Evolutionary conservation across 2,888 invertebrate species (phyloP), one percentile per base, ranked within the genome.

Genomic region (Nomada fabriciana): DNA sequence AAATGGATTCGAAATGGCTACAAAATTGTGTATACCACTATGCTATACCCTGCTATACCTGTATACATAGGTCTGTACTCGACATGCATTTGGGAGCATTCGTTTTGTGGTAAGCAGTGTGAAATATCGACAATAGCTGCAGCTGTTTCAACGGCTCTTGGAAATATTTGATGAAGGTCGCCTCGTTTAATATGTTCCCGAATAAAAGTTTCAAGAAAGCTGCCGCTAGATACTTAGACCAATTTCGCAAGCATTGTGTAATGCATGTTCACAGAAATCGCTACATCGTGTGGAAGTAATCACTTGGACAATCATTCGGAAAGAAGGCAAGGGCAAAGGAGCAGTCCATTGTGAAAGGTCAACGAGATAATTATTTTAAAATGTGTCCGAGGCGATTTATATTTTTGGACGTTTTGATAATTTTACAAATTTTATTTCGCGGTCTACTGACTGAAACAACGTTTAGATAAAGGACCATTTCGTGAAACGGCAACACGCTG

Each of bases 171-270:
- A 72, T 52, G 74, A 75, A 77, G 73, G 71, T 73, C 73, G 57
- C 55, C 59, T 42, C 10, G 64, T 53, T 57, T 73, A 47, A 67
- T 65, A 74, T 29, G 53, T 47, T 83, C 74, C 65, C 18, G 71
- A 55, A 76, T 55, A 55, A 60, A 60, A 82, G 79, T 82, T 82
- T 76, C 84, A 71, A 76, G 57, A 29, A 69, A 75, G 63, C 57
- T 36, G 25, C 15, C 20, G 11, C 47, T 43, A 52, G 71, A 29
- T 57, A 18, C 23, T 53, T 69, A 53, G 36, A 76, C 70, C 61
- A 42, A 86, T 86, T 78, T 86, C 86, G 42, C 67, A 86, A 86
- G 25, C 52, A 71, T 86, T 82, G 42, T 60, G 59, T 47, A 76
- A 87, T 11, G 18, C 29, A 13, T 25, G 10, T 10, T 36, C 18